A percentile compares a stretch with the other conserved stretches of the same genome.
phyloP scores from a whole-genome alignment of 1,140 invertebrate genomes.

The Pseudoatta argentina region DNA sequence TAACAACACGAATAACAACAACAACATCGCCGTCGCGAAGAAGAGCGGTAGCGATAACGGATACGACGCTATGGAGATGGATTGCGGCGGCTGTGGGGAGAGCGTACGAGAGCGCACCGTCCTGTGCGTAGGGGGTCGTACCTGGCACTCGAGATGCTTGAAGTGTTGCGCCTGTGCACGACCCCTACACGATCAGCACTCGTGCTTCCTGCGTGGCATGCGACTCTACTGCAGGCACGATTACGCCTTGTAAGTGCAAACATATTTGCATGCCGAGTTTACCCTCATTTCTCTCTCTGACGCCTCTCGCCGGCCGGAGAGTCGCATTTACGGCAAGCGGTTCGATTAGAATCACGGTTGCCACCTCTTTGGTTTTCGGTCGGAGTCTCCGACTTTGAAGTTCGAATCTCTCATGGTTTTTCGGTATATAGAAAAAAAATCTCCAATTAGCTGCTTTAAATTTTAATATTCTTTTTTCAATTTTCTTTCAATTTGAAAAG shows the following conservation, averaged over 20 bases:
- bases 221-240: conserved; percentile 85
- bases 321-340: background rate
- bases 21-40: conserved; percentile 40
- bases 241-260: conserved; percentile 83
- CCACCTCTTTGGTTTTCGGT: too few species aligned
- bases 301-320: background rate
- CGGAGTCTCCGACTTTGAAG: too few species aligned
- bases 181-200: conserved; percentile 84
- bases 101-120: conserved; percentile 83
- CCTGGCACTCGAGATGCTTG: conserved; percentile 85
- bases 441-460: too few species aligned
- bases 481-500: too few species aligned
- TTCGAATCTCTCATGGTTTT: too few species aligned
- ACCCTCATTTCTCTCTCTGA: background rate
- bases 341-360: background rate
- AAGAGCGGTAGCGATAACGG: conserved; percentile 56
- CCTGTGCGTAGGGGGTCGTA: conserved; percentile 84
- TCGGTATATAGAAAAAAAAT: too few species aligned
- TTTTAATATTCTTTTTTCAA: too few species aligned
- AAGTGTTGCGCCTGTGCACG: conserved; percentile 84
- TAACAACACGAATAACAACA: conserved; percentile 67
- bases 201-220: conserved; percentile 84
- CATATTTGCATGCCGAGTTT: conserved; percentile 32
- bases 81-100: conserved; percentile 85
- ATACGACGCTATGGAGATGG: conserved; percentile 81